A percentile compares a stretch with the other conserved stretches of the same genome.
Conservation (phyloP, 1,140 invertebrate species). For the Potamilus streckersoni region DNA sequence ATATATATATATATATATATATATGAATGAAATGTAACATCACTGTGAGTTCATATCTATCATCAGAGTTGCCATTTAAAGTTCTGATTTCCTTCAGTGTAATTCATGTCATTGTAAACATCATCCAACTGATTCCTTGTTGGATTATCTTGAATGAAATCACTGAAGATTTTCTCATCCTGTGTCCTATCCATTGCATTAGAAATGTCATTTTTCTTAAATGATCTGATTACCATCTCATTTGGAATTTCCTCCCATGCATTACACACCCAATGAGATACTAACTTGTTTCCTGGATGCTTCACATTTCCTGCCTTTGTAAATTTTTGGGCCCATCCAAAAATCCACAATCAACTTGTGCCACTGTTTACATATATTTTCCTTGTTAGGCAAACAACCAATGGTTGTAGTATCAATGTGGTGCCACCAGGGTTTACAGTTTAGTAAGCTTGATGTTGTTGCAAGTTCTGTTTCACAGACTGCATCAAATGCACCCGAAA, state of each 20-base stretch:
- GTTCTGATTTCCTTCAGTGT: no score
- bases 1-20: no score
- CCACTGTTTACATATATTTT: slow-evolving; percentile 40
- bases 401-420: slow-evolving; percentile 33
- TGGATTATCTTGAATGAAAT: background rate
- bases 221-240: slow-evolving; percentile 24
- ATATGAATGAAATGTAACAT: no score
- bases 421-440: slow-evolving; percentile 28
- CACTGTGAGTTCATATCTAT: no score
- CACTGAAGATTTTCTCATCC: slow-evolving; percentile 22
- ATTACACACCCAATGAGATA: slow-evolving; percentile 23
- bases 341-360: slow-evolving; percentile 43
- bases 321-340: slow-evolving; percentile 2
- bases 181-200: slow-evolving; percentile 34
- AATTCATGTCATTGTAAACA: no score
- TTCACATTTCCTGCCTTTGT: slow-evolving; percentile 25
- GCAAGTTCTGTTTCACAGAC: slow-evolving; percentile 7
- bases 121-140: no score
- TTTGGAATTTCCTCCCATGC: slow-evolving; percentile 10
- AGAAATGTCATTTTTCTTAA: slow-evolving; percentile 37
- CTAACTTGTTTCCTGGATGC: background rate
- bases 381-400: slow-evolving; percentile 40
- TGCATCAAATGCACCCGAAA: slow-evolving; percentile 29
- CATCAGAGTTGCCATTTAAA: no score
- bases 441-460: slow-evolving; percentile 11